Percentiles rank a stretch among this genome's conserved stretches.
phyloP scores from a whole-genome alignment of 2,113 vertebrate species.

The Sciurus niger region DNA sequence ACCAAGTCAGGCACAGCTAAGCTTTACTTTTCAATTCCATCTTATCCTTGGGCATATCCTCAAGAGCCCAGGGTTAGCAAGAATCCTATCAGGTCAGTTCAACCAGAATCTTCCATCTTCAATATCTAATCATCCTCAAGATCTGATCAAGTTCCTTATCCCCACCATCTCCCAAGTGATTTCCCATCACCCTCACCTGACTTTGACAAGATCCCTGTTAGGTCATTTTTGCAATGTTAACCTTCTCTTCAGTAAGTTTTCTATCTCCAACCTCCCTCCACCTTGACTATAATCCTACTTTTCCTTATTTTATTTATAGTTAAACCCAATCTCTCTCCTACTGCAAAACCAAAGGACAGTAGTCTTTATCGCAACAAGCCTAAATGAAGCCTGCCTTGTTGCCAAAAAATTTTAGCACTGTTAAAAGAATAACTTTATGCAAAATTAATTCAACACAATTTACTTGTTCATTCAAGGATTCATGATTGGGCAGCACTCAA shows the following conservation, averaged over 20 bases:
- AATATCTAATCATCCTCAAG: background rate
- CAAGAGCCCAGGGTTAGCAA: background rate
- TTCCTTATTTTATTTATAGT: background rate
- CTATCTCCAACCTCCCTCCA: background rate
- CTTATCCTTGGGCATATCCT: background rate
- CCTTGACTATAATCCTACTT: background rate
- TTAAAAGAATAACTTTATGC: background rate
- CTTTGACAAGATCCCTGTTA: background rate
- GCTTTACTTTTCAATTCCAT: background rate
- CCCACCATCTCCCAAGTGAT: background rate
- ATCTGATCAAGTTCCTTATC: background rate
- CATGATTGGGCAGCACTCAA: background rate
- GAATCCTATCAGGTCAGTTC: background rate
- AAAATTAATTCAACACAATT: background rate
- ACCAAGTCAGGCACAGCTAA: background rate
- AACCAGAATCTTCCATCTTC: background rate
- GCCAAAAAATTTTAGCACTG: background rate
- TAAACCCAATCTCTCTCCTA: background rate
- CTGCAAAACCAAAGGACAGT: background rate
- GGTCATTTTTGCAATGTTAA: background rate
- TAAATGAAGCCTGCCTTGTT: no score
- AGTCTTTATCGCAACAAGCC: no score
- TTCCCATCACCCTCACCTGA: background rate
- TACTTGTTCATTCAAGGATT: background rate
- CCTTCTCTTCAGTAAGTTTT: background rate